These are phyloP conservation scores for Catharus ustulatus DNA, from an alignment of 2,797 vertebrate genomes.

Conservation along the genomic window DNA sequence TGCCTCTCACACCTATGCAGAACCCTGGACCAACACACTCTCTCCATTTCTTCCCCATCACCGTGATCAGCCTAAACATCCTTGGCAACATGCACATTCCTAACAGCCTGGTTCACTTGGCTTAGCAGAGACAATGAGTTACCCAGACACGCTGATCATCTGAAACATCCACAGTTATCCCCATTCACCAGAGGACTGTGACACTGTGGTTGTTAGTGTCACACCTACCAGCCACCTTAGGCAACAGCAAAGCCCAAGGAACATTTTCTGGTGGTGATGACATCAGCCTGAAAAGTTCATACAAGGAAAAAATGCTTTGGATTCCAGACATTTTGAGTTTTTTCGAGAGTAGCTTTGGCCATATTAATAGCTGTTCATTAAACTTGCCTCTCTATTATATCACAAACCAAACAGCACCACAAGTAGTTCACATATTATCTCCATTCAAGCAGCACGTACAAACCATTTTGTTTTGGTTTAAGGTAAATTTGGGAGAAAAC, in stretches of 20 bases:
- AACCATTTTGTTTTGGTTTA: background rate
- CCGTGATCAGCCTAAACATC: background rate
- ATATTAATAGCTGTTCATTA: background rate
- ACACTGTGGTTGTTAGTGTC: background rate
- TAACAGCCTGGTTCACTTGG: background rate
- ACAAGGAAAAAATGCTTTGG: background rate
- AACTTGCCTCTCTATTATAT: background rate
- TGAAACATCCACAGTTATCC: background rate
- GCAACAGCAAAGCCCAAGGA: background rate
- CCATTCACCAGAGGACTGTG: accelerated
- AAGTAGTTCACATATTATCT: background rate
- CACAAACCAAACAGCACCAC: background rate
- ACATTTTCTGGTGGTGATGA: background rate
- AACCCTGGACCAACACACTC: background rate
- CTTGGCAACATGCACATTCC: accelerated
- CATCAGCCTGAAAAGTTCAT: background rate
- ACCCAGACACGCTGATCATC: accelerated
- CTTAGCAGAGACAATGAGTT: background rate
- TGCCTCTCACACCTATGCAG: background rate
- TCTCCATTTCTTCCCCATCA: background rate
- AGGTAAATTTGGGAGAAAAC: too few relatives aligned
- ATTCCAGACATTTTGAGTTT: background rate
- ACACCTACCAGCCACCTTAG: background rate
- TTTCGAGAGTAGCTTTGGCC: background rate
- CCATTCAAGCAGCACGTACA: background rate